Evolutionary conservation across 2,888 invertebrate species (phyloP).

Genomic region (Tanytarsus gracilentus): DNA sequence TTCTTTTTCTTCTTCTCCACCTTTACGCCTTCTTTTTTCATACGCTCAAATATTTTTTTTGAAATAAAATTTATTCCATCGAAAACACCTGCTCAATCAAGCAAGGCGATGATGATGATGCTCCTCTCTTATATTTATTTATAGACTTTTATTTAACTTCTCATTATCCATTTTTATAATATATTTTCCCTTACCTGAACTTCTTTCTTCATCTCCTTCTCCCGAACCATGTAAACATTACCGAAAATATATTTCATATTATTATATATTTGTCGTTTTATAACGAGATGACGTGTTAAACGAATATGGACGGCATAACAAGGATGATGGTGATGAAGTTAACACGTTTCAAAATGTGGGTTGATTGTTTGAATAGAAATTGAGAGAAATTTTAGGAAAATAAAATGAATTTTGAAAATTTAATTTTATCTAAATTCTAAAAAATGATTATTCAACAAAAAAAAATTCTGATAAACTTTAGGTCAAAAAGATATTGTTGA

Average conservation of each 20-base stretch:
- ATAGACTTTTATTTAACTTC: conserved; percentile 19
- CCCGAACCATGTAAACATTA: not conserved
- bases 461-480: too few relatives aligned
- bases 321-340: too few relatives aligned
- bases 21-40: conserved; percentile 9
- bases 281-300: conserved; percentile 17
- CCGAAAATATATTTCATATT: conserved; percentile 1
- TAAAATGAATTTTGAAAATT: too few relatives aligned
- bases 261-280: conserved; percentile 6
- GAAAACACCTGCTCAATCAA: conserved; percentile 26
- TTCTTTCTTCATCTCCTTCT: conserved; percentile 1
- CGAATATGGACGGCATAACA: too few relatives aligned
- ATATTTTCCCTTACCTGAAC: not conserved
- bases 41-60: not conserved
- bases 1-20: not conserved
- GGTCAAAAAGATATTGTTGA: too few relatives aligned
- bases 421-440: too few relatives aligned
- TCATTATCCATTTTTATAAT: not conserved
- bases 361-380: too few relatives aligned
- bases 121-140: not conserved
- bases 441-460: not conserved
- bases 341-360: too few relatives aligned
- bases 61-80: not conserved
- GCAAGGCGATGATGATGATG: not conserved
- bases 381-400: too few relatives aligned